A percentile compares a stretch with the other conserved stretches of the same genome.
Evolutionary conservation across 2,797 vertebrate genomes (phyloP).

Genomic region (Tarsius wallacei): DNA sequence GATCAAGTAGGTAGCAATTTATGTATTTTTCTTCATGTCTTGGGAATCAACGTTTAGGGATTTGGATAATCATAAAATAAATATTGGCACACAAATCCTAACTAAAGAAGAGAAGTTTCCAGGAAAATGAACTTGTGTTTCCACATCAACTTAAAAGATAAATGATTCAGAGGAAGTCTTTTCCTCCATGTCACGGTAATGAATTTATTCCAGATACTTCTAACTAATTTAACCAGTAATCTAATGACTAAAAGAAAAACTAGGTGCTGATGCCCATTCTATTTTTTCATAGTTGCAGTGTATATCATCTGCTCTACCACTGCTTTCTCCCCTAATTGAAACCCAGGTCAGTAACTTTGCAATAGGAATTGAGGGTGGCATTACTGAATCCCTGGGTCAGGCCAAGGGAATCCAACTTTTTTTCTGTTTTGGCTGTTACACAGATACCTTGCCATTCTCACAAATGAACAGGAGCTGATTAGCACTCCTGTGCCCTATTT

Average conservation of each 20-base stretch:
- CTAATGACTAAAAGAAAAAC: not conserved
- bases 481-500: slow-evolving; percentile 86
- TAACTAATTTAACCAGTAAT: not conserved
- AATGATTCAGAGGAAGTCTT: slow-evolving; percentile 56
- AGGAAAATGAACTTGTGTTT: slow-evolving; percentile 38
- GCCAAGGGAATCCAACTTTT: slow-evolving; percentile 27
- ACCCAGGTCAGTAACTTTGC: not conserved
- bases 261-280: not conserved
- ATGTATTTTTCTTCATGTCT: slow-evolving; percentile 52
- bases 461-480: slow-evolving; percentile 70
- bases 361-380: not conserved
- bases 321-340: slow-evolving; percentile 20
- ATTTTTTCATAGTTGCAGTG: not conserved
- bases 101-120: not conserved
- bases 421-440: slow-evolving; percentile 51
- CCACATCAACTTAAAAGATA: slow-evolving; percentile 9
- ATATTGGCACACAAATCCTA: slow-evolving; percentile 23
- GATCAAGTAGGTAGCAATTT: slow-evolving; percentile 13
- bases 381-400: slow-evolving; percentile 28
- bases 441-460: slow-evolving; percentile 64
- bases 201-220: slow-evolving; percentile 57
- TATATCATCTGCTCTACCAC: not conserved
- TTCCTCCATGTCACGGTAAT: not conserved
- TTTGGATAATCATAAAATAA: slow-evolving; percentile 23
- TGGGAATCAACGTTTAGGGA: slow-evolving; percentile 1